A percentile compares a stretch with the other conserved stretches of the same genome.
These are phyloP conservation scores for Psylliodes chrysocephalus DNA, from an alignment of 2,888 invertebrate genomes.

Conservation along the genomic window DNA sequence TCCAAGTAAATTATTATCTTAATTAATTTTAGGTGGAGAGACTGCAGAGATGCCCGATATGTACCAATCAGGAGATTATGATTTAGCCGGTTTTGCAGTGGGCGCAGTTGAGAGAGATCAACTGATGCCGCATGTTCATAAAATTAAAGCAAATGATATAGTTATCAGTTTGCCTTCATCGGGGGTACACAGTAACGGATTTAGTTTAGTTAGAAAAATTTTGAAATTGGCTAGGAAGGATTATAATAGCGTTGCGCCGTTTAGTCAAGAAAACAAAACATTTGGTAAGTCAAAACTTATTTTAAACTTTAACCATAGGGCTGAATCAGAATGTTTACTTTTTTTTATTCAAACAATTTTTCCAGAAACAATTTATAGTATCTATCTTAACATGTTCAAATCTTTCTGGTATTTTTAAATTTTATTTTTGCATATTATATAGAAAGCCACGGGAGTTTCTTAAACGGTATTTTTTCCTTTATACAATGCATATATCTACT, in stretches of 20 bases:
- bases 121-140: slow-evolving; percentile 74
- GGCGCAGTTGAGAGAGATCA: slow-evolving; percentile 85
- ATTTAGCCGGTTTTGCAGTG: slow-evolving; percentile 95
- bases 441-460: too few relatives aligned
- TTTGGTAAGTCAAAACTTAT: slow-evolving; percentile 79
- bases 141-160: slow-evolving; percentile 79
- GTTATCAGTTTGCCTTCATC: slow-evolving; percentile 88
- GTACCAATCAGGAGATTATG: slow-evolving; percentile 89
- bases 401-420: too few relatives aligned
- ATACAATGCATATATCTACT: too few relatives aligned
- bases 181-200: slow-evolving; percentile 96
- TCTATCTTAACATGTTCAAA: neutral
- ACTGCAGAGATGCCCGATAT: slow-evolving; percentile 98
- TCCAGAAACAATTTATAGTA: too few relatives aligned
- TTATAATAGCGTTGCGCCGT: slow-evolving; percentile 76
- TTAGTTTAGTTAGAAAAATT: slow-evolving; percentile 86
- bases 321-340: too few relatives aligned
- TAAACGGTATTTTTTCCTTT: too few relatives aligned
- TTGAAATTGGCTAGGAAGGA: slow-evolving; percentile 74
- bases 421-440: too few relatives aligned
- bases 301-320: too few relatives aligned
- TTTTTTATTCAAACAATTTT: too few relatives aligned
- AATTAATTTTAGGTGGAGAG: slow-evolving; percentile 78
- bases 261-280: slow-evolving; percentile 74
- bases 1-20: neutral